Percentiles rank a stretch among this genome's conserved stretches.
Evolutionary conservation across 2,113 vertebrate species (phyloP).

Genomic region (Scomber colias): DNA sequence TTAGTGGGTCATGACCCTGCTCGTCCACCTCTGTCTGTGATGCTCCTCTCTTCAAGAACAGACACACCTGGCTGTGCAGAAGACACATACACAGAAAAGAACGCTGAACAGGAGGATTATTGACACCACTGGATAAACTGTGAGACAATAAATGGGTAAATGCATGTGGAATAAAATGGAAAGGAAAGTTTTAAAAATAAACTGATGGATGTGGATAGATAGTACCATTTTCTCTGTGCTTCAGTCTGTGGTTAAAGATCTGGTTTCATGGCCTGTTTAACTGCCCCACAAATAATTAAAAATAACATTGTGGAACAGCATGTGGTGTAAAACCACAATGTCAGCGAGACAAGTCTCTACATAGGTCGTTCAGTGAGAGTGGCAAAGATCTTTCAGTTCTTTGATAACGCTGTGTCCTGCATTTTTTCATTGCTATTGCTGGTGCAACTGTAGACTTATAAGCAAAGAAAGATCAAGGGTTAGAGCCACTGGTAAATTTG

Average conservation of each 20-base stretch:
- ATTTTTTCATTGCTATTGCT: too few relatives aligned
- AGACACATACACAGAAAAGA: background rate
- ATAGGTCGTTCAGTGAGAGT: background rate
- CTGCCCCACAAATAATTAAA: too few relatives aligned
- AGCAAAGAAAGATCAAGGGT: background rate
- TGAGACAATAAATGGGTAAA: background rate
- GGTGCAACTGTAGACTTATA: background rate
- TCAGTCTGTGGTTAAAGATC: too few relatives aligned
- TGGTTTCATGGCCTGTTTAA: too few relatives aligned
- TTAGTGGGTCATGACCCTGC: conserved; percentile 94
- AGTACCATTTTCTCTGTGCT: background rate
- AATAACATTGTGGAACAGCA: too few relatives aligned
- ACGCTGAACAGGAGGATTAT: too few relatives aligned
- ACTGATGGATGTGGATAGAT: background rate
- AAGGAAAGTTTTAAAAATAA: background rate
- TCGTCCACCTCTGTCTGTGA: conserved; percentile 95
- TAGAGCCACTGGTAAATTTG: background rate
- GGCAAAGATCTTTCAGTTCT: background rate
- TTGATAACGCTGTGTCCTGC: too few relatives aligned
- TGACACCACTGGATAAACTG: background rate
- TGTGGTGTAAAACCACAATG: too few relatives aligned
- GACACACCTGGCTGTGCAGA: conserved; percentile 92
- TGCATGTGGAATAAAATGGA: background rate
- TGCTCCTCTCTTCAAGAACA: conserved; percentile 97
- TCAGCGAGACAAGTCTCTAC: background rate